phyloP scores from a whole-genome alignment of 2,888 invertebrate genomes.

The Diarsia brunnea region DNA sequence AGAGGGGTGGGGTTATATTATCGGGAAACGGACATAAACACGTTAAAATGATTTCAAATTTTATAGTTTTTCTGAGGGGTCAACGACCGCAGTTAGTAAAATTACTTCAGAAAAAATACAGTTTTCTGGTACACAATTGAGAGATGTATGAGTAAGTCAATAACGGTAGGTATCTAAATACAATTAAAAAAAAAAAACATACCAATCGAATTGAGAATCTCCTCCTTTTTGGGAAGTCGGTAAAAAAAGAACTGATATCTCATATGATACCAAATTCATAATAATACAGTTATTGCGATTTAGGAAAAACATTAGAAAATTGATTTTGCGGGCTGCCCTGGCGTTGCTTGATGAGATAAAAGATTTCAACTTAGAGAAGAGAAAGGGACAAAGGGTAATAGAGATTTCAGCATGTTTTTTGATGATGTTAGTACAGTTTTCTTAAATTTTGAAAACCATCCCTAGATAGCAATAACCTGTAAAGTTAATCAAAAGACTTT shows the following conservation, averaged over 20 bases:
- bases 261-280: too few species aligned
- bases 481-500: neutral
- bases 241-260: too few species aligned
- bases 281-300: too few species aligned
- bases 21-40: neutral
- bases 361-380: neutral
- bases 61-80: neutral
- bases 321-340: too few species aligned
- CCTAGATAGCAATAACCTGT: neutral
- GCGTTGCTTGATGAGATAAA: neutral
- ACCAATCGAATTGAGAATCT: too few species aligned
- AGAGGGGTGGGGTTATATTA: neutral
- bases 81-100: neutral
- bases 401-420: neutral
- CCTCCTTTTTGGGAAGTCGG: too few species aligned
- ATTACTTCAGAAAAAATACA: too few species aligned
- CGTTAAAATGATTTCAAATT: neutral
- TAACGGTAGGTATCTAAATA: too few species aligned
- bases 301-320: too few species aligned
- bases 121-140: too few species aligned
- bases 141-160: too few species aligned
- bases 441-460: neutral
- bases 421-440: neutral
- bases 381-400: neutral
- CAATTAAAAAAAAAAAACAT: too few species aligned